Evolutionary conservation across 2,797 vertebrate species (phyloP), one percentile per base, ranked within the genome.

Genomic region (Macropus fuliginosus): DNA sequence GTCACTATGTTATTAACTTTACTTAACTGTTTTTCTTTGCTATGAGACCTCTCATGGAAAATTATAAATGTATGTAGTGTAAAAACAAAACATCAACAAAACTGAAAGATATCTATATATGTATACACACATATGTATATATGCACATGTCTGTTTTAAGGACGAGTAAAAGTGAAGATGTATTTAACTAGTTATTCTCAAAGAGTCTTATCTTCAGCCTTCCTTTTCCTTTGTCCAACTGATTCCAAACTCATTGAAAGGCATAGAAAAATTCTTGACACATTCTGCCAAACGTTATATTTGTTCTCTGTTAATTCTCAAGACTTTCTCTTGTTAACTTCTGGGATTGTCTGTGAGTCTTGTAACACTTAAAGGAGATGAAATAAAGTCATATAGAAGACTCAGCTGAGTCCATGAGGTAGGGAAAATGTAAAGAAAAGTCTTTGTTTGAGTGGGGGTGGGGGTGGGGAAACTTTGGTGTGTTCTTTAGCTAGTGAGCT

Each of bases 341-440:
- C 66, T 95, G 34, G 92, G 96, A 93, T 29, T 55, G 50, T 66
- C 95, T 66, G 0, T 56, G 16, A 21, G 8, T 93, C 57, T 50
- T 54, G 93, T 81, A 92, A 27, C 54, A 4, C 50, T 96, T 62
- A 92, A 31, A 90, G 56, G 34, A 91, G 74, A 46, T n/a, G 66
- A 90, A 59, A 55, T 24, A 16, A 40, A 46, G 18, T 40, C 24
- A 81, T 40, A 81, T 24, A 81, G 2, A 81, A 46, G 66, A 81
- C 16, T 81, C 6, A 24, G n/a, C 18, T 5, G 3, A 94, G 54
- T n/a, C 5, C 16, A 91, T 54, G 59, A 93, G 54, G 94, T 3
- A 59, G 59, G 18, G 66, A 34, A 89, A 8, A 2, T 29, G 31
- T 93, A 93, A 62, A 40, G 40, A 57, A n/a, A 34, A 29, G 11